Conservation (phyloP, 2,888 invertebrate species). For the Psylliodes chrysocephalus region DNA sequence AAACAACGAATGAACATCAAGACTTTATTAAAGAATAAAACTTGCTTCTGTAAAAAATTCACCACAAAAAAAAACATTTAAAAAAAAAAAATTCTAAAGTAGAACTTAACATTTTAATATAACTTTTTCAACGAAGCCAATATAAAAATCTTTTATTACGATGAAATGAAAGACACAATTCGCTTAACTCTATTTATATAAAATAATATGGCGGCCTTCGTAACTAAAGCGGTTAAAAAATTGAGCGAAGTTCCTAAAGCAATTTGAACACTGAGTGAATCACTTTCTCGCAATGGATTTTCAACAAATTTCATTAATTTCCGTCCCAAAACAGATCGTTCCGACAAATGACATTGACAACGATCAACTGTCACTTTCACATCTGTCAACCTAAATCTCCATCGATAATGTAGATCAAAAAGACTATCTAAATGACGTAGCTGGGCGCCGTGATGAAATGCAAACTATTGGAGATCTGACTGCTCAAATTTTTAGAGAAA, state of each 20-base stretch:
- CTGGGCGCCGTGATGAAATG: slow-evolving; percentile 80
- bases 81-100: not conserved
- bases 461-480: slow-evolving; percentile 80
- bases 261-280: slow-evolving; percentile 1
- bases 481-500: slow-evolving; percentile 65
- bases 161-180: not conserved
- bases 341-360: not conserved
- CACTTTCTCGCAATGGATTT: no score
- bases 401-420: not conserved
- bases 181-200: not conserved
- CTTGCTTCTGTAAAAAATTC: not conserved
- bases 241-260: not conserved
- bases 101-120: not conserved
- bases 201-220: not conserved
- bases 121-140: not conserved
- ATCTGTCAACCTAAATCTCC: not conserved
- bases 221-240: not conserved
- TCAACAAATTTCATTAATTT: no score
- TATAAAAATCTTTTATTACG: not conserved
- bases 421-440: slow-evolving; percentile 70
- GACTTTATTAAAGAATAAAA: no score
- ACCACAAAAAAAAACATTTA: not conserved
- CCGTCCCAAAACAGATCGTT: no score
- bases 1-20: no score
- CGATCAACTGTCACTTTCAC: not conserved